phyloP scores from a whole-genome alignment of 2,888 invertebrate genomes.

The Eudemis profundana region DNA sequence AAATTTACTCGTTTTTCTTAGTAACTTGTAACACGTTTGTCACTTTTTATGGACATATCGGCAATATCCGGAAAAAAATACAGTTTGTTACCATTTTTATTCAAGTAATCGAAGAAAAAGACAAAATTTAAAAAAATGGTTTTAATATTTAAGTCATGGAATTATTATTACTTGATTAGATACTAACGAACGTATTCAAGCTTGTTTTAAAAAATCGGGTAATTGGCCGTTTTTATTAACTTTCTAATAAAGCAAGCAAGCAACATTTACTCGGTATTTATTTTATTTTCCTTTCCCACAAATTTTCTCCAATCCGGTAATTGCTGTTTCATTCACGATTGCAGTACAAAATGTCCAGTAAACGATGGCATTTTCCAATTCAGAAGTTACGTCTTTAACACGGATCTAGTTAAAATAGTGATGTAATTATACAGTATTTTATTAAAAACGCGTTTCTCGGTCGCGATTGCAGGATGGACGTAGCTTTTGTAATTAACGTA shows the following conservation, averaged over 20 bases:
- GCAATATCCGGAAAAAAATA: too few relatives aligned
- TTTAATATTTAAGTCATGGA: too few relatives aligned
- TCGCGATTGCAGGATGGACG: neutral
- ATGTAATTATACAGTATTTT: constrained; percentile 10
- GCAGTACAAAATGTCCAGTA: constrained; percentile 6
- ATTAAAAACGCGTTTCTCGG: neutral
- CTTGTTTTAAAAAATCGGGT: too few relatives aligned
- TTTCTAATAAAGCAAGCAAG: constrained; percentile 5
- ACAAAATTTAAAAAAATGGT: too few relatives aligned
- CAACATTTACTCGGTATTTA: neutral
- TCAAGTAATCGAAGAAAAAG: too few relatives aligned
- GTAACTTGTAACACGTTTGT: too few relatives aligned
- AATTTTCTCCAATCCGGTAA: constrained; percentile 10
- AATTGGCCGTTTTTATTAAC: too few relatives aligned
- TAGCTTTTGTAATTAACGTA: neutral
- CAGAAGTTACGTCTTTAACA: neutral
- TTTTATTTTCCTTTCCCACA: constrained; percentile 10
- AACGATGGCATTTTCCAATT: neutral
- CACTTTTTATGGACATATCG: too few relatives aligned
- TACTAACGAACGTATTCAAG: too few relatives aligned
- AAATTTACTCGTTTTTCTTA: too few relatives aligned
- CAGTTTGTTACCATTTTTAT: too few relatives aligned
- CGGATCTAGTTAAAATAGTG: constrained; percentile 4
- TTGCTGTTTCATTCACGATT: constrained; percentile 24
- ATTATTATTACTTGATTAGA: too few relatives aligned